phyloP scores from a whole-genome alignment of 2,797 vertebrate species.

The Babyrousa celebensis region DNA sequence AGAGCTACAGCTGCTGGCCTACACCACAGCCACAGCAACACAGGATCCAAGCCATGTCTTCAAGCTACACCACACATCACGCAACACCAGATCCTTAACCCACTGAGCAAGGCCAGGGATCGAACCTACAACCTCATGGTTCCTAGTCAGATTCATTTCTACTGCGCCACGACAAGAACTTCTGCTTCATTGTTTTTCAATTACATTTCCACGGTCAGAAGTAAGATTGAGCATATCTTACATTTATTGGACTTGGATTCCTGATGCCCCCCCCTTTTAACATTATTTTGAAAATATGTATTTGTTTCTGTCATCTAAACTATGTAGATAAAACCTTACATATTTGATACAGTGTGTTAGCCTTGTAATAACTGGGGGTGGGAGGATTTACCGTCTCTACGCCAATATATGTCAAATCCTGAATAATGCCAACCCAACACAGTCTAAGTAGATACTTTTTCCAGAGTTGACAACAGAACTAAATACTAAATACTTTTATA shows the following conservation, averaged over 20 bases:
- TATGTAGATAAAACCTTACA: not conserved
- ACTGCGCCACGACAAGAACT: too few species aligned
- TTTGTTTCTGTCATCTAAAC: not conserved
- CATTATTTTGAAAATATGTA: conserved; percentile 1
- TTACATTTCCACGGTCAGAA: not conserved
- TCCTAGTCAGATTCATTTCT: too few species aligned
- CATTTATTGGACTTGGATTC: not conserved
- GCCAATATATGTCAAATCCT: not conserved
- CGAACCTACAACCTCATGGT: too few species aligned
- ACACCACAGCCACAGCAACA: too few species aligned
- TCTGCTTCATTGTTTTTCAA: not conserved
- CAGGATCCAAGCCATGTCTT: too few species aligned
- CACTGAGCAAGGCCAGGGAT: too few species aligned
- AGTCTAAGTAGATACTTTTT: not conserved
- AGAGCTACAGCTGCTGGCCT: too few species aligned
- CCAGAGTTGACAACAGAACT: not conserved
- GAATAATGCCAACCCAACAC: not conserved
- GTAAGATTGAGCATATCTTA: not conserved
- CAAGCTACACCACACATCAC: too few species aligned
- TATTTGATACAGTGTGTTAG: not conserved
- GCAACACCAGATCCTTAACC: too few species aligned
- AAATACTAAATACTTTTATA: not conserved
- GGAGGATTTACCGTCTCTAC: not conserved
- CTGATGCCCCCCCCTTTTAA: not conserved
- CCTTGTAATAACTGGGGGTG: not conserved